Evolutionary conservation across 2,113 vertebrate genomes (phyloP), one percentile per base, ranked within the genome.

Genomic region (Campylorhamphus procurvoides): DNA sequence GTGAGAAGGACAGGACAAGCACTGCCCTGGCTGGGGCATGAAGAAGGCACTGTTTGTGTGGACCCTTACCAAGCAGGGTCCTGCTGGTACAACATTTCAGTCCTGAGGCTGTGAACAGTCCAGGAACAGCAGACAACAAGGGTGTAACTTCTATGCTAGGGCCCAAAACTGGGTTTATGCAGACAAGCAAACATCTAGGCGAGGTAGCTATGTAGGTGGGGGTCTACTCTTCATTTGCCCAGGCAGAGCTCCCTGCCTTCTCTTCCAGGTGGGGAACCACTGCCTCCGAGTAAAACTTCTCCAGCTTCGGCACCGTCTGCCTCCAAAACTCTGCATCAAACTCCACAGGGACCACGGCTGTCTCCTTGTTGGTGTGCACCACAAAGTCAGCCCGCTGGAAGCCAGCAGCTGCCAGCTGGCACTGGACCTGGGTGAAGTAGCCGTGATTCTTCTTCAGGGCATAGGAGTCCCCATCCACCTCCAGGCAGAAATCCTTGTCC

Each of bases 381-480:
- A 98, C 98, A 0, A 99, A 95, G 87, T 99, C 98, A 0, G 98
- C 98, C 20, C 4, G 64, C 9, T 31, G 35, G 12, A 98, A 79
- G 15, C 98, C 98, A 0, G 97, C 87, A 13, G 98, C 97, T 0
- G 98, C 98, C 97, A 99, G 93, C 97, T 99, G 98, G 56, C 96
- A 97, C 92, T 99, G 98, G 60, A 99, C 97, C 95, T 99, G 98
- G 1, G 98, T 98, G 89, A 97, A 98, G 95, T 99, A 98, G 53
- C 92, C 24, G 72, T 99, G 98, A 5, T 94, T 87, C 66, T 47
- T 94, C 95, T 98, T 99, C 95, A 99, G 92, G 5, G 44, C 50
- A 4, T 98, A 98, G 35, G 79, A 94, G 15, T 96, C 82, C 2
- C 97, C 96, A 0, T 89, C 52, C n/a, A 96, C 14, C 25, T 98